A percentile compares a stretch with the other conserved stretches of the same genome.
These are phyloP conservation scores for Baronia brevicornis DNA, from an alignment of 2,888 invertebrate species.

Conservation along the genomic window DNA sequence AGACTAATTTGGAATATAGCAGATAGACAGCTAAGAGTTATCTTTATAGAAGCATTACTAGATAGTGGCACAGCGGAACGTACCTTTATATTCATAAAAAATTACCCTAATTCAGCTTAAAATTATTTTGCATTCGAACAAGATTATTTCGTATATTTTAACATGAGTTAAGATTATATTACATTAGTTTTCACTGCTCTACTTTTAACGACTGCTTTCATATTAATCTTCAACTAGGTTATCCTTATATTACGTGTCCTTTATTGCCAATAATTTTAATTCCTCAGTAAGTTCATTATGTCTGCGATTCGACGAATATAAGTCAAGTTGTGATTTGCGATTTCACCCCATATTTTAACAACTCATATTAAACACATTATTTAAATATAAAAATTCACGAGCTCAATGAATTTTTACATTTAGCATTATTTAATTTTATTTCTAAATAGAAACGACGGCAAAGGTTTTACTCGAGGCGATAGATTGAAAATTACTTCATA, in stretches of 20 bases:
- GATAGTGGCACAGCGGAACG: constrained; percentile 71
- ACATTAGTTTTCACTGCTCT: constrained; percentile 38
- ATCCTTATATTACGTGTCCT: constrained; percentile 22
- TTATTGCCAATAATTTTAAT: constrained; percentile 58
- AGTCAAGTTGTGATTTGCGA: constrained; percentile 73
- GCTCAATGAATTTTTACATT: constrained; percentile 66
- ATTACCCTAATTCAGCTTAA: constrained; percentile 66
- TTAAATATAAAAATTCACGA: constrained; percentile 67
- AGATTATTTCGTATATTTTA: constrained; percentile 63
- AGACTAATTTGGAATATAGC: constrained; percentile 40
- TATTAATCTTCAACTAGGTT: constrained; percentile 39
- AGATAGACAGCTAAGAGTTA: constrained; percentile 50
- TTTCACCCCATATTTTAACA: constrained; percentile 57
- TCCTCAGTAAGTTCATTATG: constrained; percentile 32
- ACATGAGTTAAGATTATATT: constrained; percentile 46
- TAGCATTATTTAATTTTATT: constrained; percentile 37
- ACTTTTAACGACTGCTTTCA: constrained; percentile 47
- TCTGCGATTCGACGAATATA: constrained; percentile 62
- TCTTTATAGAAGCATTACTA: constrained; percentile 59
- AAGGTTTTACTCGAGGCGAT: constrained; percentile 31
- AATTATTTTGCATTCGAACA: constrained; percentile 57
- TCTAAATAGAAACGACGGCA: constrained; percentile 42
- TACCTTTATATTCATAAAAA: constrained; percentile 67
- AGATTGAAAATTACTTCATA: constrained; percentile 11
- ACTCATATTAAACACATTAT: constrained; percentile 32